Evolutionary conservation across 2,888 invertebrate species (phyloP).

Genomic region (Sesamia inferens): DNA sequence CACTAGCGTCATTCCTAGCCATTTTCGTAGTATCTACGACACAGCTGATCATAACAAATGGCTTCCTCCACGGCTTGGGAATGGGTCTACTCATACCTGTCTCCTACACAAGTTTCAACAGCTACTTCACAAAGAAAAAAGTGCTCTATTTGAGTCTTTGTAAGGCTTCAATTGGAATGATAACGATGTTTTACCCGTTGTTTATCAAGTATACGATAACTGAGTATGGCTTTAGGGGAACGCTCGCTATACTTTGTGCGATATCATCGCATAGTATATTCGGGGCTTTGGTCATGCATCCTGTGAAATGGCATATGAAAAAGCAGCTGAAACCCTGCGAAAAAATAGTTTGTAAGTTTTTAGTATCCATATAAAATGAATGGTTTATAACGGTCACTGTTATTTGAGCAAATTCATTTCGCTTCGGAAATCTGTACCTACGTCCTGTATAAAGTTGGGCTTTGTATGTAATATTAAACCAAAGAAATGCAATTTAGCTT

Average conservation of each 20-base stretch:
- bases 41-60: conserved; percentile 91
- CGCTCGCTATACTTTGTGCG: conserved; percentile 92
- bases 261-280: conserved; percentile 92
- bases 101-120: conserved; percentile 93
- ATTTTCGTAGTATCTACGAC: conserved; percentile 91
- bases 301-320: conserved; percentile 93
- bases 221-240: conserved; percentile 92
- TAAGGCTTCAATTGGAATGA: conserved; percentile 92
- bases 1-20: conserved; percentile 91
- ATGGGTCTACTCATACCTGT: conserved; percentile 94
- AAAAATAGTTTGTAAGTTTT: conserved; percentile 84
- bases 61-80: conserved; percentile 91
- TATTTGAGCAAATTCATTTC: conserved; percentile 41
- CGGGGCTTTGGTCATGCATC: conserved; percentile 93
- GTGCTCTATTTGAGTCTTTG: conserved; percentile 93
- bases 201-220: conserved; percentile 91
- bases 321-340: conserved; percentile 82
- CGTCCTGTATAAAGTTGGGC: conserved; percentile 16
- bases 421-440: conserved; percentile 24
- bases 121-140: conserved; percentile 93
- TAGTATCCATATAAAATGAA: conserved; percentile 20
- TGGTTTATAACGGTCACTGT: conserved; percentile 27
- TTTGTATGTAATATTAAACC: conserved; percentile 29
- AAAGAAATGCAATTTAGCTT: conserved; percentile 29
- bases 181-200: conserved; percentile 92